Conservation (phyloP, 2,113 vertebrate genomes). For the Numenius arquata region DNA sequence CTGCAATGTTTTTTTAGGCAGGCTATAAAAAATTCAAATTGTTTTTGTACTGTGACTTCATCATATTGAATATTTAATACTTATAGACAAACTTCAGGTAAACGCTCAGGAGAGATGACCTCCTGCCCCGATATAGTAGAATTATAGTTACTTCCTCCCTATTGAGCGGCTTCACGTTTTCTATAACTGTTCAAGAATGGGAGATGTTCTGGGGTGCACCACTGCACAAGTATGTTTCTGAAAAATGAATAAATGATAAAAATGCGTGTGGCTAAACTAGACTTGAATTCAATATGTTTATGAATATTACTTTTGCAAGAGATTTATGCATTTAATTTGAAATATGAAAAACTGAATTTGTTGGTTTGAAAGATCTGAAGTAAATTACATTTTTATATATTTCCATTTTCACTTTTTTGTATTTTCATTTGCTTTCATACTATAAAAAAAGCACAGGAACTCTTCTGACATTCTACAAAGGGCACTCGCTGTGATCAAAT, state of each 20-base stretch:
- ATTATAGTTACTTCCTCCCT: not conserved
- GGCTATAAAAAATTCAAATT: conserved; percentile 18
- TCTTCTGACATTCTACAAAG: not conserved
- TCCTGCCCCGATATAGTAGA: not conserved
- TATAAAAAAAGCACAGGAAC: not conserved
- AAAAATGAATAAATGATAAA: not conserved
- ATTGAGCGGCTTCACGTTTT: not conserved
- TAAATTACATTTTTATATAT: not conserved
- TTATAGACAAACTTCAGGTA: not conserved
- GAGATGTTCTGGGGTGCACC: not conserved
- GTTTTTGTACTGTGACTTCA: not conserved
- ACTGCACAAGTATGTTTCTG: not conserved
- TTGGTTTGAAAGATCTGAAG: not conserved
- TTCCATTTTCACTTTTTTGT: not conserved
- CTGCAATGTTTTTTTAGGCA: not conserved
- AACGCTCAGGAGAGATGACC: not conserved
- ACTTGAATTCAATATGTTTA: not conserved
- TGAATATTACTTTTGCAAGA: not conserved
- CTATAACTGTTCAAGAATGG: not conserved
- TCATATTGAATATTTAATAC: not conserved
- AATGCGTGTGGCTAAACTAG: not conserved
- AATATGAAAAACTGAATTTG: not conserved
- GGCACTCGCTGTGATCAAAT: not conserved
- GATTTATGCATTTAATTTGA: not conserved
- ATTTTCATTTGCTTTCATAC: not conserved